Conservation (phyloP, 2,888 invertebrate genomes). For the Oscheius sp. region DNA sequence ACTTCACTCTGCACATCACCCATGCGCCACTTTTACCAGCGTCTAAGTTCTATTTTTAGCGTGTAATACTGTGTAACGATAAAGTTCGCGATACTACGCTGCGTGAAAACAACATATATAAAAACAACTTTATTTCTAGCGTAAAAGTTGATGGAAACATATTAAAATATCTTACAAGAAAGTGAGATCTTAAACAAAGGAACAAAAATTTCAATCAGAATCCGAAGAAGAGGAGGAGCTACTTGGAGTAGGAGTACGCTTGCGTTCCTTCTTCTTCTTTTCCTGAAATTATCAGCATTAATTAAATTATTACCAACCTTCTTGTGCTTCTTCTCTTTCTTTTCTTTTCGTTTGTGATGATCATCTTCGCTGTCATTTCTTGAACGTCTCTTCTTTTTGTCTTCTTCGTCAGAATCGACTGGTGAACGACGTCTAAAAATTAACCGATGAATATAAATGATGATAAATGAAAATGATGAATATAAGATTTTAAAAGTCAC, state of each 20-base stretch:
- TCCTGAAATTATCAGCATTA: constrained; percentile 38
- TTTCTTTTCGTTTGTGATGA: constrained; percentile 22
- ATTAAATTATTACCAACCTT: constrained; percentile 34
- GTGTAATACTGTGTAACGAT: neutral
- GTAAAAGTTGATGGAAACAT: neutral
- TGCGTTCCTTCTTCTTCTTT: constrained; percentile 54
- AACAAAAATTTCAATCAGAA: constrained; percentile 34
- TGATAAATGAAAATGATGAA: neutral
- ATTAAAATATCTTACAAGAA: neutral
- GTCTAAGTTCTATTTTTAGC: neutral
- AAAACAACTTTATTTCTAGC: neutral
- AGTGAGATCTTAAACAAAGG: constrained; percentile 12
- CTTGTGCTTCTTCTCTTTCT: constrained; percentile 51
- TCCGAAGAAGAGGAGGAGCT: constrained; percentile 34
- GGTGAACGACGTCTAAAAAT: constrained; percentile 21
- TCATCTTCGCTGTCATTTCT: constrained; percentile 11
- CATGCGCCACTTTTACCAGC: constrained; percentile 26
- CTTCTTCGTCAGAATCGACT: constrained; percentile 19
- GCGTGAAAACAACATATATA: neutral
- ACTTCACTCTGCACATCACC: constrained; percentile 30
- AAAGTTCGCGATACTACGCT: constrained; percentile 2
- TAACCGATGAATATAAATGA: neutral
- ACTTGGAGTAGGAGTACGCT: constrained; percentile 36
- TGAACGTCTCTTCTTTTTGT: constrained; percentile 24
- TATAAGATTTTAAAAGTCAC: neutral